Evolutionary conservation across 2,888 invertebrate species (phyloP).

Genomic region (Amaurobius ferox): DNA sequence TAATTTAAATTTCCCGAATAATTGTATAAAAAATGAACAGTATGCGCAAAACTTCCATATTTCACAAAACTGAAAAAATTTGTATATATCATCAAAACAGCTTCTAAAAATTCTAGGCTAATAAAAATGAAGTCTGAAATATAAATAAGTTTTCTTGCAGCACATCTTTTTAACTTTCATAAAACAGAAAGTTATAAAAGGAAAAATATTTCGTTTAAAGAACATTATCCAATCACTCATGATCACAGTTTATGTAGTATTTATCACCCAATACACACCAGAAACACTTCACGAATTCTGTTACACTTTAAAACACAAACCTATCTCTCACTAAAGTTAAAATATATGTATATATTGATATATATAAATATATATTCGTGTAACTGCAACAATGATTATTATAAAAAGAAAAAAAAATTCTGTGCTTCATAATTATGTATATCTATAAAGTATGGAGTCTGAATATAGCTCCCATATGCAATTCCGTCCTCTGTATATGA

Average conservation of each 20-base stretch:
- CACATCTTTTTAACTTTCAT: neutral
- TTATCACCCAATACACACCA: conserved; percentile 44
- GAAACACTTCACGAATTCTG: neutral
- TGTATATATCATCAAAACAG: neutral
- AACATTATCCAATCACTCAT: conserved; percentile 47
- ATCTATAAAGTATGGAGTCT: too few species aligned
- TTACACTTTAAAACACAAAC: neutral
- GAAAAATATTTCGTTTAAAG: conserved; percentile 15
- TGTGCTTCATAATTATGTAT: too few species aligned
- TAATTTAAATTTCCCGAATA: neutral
- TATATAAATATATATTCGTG: neutral
- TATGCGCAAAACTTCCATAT: neutral
- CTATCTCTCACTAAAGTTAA: neutral
- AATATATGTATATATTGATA: neutral
- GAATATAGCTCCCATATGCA: too few species aligned
- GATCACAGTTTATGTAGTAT: conserved; percentile 64
- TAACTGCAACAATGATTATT: too few species aligned
- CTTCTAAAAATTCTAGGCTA: conserved; percentile 1
- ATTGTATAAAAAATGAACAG: neutral
- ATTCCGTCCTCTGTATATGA: too few species aligned
- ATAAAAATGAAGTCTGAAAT: neutral
- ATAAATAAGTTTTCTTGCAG: neutral
- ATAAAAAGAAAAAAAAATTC: too few species aligned
- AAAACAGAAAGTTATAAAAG: conserved; percentile 28
- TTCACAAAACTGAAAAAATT: neutral